These are phyloP conservation scores for Lichenostomus cassidix DNA, from an alignment of 2,113 vertebrate genomes.

Conservation along the genomic window DNA sequence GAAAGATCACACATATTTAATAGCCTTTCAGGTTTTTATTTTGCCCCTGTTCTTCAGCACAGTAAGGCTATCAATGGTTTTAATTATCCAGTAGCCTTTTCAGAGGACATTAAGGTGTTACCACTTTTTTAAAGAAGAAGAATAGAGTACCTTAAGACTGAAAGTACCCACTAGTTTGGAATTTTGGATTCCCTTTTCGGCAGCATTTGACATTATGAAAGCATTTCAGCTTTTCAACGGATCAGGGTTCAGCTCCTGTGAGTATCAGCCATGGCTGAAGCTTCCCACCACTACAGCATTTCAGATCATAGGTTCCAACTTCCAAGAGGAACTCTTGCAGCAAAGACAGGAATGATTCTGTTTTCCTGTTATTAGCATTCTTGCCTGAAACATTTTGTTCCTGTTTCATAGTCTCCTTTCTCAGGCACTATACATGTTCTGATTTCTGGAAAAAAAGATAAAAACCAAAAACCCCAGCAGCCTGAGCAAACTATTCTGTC, in stretches of 20 bases:
- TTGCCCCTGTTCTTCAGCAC: background rate
- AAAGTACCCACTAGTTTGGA: background rate
- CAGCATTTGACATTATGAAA: background rate
- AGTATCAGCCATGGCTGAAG: background rate
- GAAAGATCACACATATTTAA: background rate
- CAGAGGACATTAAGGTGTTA: background rate
- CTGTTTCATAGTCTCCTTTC: background rate
- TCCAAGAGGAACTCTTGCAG: background rate
- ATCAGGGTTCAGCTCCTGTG: background rate
- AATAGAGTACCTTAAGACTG: background rate
- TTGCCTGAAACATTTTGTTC: background rate
- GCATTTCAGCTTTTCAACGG: background rate
- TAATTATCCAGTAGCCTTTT: background rate
- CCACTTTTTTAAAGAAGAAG: background rate
- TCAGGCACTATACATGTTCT: background rate
- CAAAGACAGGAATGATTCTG: background rate
- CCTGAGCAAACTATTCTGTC: background rate
- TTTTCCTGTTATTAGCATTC: background rate
- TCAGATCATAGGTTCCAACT: background rate
- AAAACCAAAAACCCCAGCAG: background rate
- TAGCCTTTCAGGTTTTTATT: background rate
- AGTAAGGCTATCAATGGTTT: background rate
- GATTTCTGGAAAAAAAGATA: background rate
- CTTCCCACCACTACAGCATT: background rate
- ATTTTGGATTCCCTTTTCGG: background rate